Percentiles rank a stretch among this genome's conserved stretches.
Conservation (phyloP, 2,113 vertebrate genomes). For the Brachirus orientalis region DNA sequence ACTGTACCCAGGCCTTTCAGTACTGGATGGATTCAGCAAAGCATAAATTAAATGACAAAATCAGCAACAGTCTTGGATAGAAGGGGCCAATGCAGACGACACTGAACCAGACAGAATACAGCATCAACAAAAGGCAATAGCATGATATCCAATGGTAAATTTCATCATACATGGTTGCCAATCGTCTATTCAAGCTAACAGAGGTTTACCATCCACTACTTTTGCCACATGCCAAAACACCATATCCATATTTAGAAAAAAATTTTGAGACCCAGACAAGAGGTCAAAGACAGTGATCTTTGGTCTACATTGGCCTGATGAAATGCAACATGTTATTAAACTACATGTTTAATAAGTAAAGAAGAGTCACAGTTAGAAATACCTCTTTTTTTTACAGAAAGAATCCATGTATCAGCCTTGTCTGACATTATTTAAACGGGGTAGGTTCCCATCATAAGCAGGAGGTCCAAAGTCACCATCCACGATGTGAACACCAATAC, state of each 20-base stretch:
- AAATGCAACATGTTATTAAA: too few relatives aligned
- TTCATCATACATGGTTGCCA: neutral
- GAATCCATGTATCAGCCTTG: neutral
- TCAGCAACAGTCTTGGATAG: neutral
- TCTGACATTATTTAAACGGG: neutral
- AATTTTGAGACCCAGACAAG: too few relatives aligned
- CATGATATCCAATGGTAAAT: neutral
- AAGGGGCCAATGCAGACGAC: too few relatives aligned
- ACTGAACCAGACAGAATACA: neutral
- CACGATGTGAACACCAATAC: slow-evolving; percentile 12
- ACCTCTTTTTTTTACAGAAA: neutral
- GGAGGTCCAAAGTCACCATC: too few relatives aligned
- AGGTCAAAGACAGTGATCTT: too few relatives aligned
- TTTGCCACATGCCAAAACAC: too few relatives aligned
- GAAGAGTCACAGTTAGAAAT: neutral
- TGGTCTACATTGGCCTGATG: too few relatives aligned
- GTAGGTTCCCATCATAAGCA: neutral
- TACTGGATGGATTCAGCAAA: neutral
- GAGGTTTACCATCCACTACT: neutral
- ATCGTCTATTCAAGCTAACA: neutral
- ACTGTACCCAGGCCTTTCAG: neutral
- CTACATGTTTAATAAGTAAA: neutral
- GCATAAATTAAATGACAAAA: neutral
- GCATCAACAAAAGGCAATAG: neutral
- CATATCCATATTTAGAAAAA: too few relatives aligned